Base-by-base conservation (phyloP, 1,140 invertebrate genomes). In the Solen grandis region DNA sequence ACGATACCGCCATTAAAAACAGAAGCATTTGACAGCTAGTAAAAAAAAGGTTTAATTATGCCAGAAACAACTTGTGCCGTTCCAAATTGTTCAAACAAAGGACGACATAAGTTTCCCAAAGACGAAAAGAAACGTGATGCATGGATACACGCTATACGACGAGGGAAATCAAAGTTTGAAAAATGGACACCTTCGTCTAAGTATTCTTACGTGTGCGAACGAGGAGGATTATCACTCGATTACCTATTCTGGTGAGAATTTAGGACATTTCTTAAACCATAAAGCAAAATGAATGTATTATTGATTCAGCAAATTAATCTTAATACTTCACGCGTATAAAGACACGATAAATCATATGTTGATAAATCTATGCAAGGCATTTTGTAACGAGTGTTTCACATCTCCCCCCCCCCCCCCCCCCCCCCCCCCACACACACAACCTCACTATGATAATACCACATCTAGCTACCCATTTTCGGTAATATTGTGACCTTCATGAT, bases 61-160 rank as follows among this genome's bases (percentile, higher is more conserved):
- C 57, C 57, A 22, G 57, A 59, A 59, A 59, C 57, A 22, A n/a
- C 1, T 59, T 1, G 29, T 59, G 57, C 1, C 1, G 57, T 59
- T 14, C 57, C 57, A 25, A 29, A 29, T 14, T n/a, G 57, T 59
- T 25, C n/a, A n/a, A 16, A 59, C 1, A n/a, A 59, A 59, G 55
- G 55, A 22, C 13, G 29, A 25, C 29, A 27, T 29, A 59, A 22
- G 13, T 1, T 59, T 25, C 57, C 57, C 16, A n/a, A 27, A 22
- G 27, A 59, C 14, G 1, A 59, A 5, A 16, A 59, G 14, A 16
- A 4, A 59, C 1, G 57, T 22, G 25, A 59, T n/a, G 57, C 57
- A 22, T 59, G 5, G 57, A 59, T n/a, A 14, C 57, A 59, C 27
- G 57, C 57, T 25, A 59, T 59, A n/a, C n/a, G 57, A 59, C 19